Evolutionary conservation across 1,140 invertebrate species (phyloP).

Genomic region (Pseudomyrmex gracilis): DNA sequence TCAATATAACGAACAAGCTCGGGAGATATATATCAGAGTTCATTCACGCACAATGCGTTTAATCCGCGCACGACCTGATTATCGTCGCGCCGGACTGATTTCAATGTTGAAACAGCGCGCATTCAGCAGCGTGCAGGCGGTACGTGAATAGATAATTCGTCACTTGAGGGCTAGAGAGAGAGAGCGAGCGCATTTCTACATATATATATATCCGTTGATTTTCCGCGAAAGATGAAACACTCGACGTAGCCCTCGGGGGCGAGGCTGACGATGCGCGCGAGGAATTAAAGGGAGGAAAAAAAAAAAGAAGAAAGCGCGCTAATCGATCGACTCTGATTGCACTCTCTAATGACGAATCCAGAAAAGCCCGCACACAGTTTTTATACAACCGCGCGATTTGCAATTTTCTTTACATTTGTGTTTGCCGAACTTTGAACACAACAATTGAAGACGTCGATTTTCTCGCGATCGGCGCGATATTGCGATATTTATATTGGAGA

Average conservation of each 20-base stretch:
- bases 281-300: neutral
- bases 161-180: neutral
- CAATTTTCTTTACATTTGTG: conserved; percentile 7
- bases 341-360: conserved; percentile 37
- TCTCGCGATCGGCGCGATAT: too few species aligned
- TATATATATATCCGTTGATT: too few species aligned
- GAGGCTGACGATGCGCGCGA: neutral
- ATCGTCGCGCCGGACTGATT: conserved; percentile 54
- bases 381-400: neutral
- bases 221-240: too few species aligned
- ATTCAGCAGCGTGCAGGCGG: conserved; percentile 17
- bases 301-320: conserved; percentile 9
- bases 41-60: conserved; percentile 62
- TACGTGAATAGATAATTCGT: conserved; percentile 43
- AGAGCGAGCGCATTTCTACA: too few species aligned
- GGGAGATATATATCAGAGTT: conserved; percentile 56
- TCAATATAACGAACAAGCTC: conserved; percentile 47
- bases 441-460: too few species aligned
- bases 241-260: too few species aligned
- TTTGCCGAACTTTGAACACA: neutral
- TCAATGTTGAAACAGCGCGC: conserved; percentile 17
- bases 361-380: conserved; percentile 3
- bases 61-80: conserved; percentile 63
- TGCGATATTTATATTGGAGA: too few species aligned
- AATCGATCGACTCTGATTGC: conserved; percentile 40